Evolutionary conservation across 2,113 vertebrate species (phyloP).

Genomic region (Cinclus mexicanus): DNA sequence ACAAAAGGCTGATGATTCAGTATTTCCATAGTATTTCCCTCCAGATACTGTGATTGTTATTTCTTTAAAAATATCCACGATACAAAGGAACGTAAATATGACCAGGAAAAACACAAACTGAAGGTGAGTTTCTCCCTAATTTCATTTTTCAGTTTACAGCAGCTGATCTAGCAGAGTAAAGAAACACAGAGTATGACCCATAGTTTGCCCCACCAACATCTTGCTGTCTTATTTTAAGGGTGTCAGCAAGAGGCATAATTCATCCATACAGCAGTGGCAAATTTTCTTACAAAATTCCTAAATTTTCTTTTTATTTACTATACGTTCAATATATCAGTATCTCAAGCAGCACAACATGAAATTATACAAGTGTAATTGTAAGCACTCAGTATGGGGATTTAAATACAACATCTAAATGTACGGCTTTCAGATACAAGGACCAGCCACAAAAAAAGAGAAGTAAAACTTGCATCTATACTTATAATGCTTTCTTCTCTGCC

Average conservation of each 20-base stretch:
- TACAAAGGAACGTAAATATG: neutral
- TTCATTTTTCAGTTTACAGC: neutral
- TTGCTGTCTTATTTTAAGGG: neutral
- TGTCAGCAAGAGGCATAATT: neutral
- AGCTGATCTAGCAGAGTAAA: neutral
- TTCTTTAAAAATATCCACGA: neutral
- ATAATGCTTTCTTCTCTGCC: neutral
- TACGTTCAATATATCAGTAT: neutral
- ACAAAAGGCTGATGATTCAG: neutral
- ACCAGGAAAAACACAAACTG: neutral
- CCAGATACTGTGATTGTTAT: neutral
- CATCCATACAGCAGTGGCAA: neutral
- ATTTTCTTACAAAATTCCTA: neutral
- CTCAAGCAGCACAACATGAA: neutral
- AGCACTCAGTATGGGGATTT: neutral
- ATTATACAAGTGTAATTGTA: neutral
- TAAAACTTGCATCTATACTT: neutral
- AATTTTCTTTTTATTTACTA: neutral
- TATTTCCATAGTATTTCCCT: neutral
- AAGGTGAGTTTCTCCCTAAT: neutral
- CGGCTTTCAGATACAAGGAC: neutral
- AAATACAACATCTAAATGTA: neutral
- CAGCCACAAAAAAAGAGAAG: neutral
- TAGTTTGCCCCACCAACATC: neutral
- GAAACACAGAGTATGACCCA: neutral